Conservation (phyloP, 64 coral and sea anemone species). For the Pocillopora damicornis region DNA sequence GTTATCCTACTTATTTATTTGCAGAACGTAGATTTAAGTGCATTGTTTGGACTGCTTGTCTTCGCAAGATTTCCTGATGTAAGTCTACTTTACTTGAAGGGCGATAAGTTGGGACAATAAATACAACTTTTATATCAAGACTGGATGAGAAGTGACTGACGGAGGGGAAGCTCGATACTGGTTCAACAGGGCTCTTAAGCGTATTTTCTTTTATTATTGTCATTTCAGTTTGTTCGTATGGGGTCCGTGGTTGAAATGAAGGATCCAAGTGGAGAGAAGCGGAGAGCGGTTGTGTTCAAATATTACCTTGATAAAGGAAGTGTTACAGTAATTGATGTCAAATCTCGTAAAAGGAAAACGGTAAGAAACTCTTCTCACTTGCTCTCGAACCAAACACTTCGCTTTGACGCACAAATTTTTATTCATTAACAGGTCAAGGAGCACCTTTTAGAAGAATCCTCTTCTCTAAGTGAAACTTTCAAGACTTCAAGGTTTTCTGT, state of each 20-base stretch:
- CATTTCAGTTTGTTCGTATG: slow-evolving; percentile 73
- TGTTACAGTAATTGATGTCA: slow-evolving; percentile 79
- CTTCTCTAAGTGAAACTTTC: slow-evolving; percentile 59
- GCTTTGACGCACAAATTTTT: not conserved
- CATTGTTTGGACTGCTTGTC: slow-evolving; percentile 92
- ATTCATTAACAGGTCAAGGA: slow-evolving; percentile 65
- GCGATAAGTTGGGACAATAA: not conserved
- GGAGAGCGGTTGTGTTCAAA: slow-evolving; percentile 79
- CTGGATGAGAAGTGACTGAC: too few relatives aligned
- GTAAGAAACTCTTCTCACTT: slow-evolving; percentile 21
- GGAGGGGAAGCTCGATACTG: not conserved
- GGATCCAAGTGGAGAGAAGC: slow-evolving; percentile 65
- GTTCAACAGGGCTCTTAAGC: not conserved
- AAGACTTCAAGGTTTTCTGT: slow-evolving; percentile 63
- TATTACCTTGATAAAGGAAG: slow-evolving; percentile 76
- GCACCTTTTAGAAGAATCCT: slow-evolving; percentile 54
- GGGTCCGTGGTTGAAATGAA: slow-evolving; percentile 83
- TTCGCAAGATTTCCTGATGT: slow-evolving; percentile 95
- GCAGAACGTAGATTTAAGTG: slow-evolving; percentile 58
- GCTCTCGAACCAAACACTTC: not conserved
- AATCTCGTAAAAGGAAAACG: slow-evolving; percentile 83
- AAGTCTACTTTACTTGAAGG: slow-evolving; percentile 30
- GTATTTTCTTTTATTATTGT: not conserved
- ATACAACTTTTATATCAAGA: not conserved
- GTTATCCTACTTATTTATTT: not conserved